Base-by-base conservation (phyloP, 2,797 vertebrate genomes). In the Notamacropus eugenii region DNA sequence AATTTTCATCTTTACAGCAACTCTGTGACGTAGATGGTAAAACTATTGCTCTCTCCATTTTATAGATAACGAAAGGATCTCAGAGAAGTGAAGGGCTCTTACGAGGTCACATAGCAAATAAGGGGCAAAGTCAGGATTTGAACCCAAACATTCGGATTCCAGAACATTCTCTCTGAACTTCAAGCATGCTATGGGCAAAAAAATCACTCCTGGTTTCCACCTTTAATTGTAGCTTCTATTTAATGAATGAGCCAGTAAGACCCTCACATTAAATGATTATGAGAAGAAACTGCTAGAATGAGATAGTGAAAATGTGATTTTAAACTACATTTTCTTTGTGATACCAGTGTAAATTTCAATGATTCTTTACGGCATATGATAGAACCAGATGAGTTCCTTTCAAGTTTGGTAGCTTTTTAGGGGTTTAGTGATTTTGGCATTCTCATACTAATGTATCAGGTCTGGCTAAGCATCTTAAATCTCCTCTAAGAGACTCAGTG, bases 301-400 rank as follows among this genome's bases (percentile, higher is more conserved):
- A 96, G 19, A 56, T 19, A 56, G 58, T 40, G 34, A 56, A 58
- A 28, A 46, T 93, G 92, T 94, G 50, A 91, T 4, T 1, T 59
- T 9, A 87, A 93, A 31, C 94, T 52, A 52, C 1, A 67, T 96
- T 94, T 93, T 93, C 28, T 62, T 3, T 62, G 19, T 92, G 92
- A 59, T 14, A 57, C n/a, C 91, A 34, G 34, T 82, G 14, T 22
- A 87, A 57, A 22, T 95, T 95, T 96, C 11, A 95, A 55, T 2
- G n/a, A 27, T 91, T 93, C 34, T 82, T 90, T 91, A 54, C 57
- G 62, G 4, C 40, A 56, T 58, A 22, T 50, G 54, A 2, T 54
- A 50, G 74, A 54, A 94, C 12, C 13, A 59, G 34, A 0, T 4
- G 93, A 40, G 46, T 3, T 22, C 67, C 97, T 90, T 67, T 58